Percentiles rank a stretch among this genome's conserved stretches.
Conservation (phyloP, 2,888 invertebrate genomes). For the Habrosyne pyritoides region DNA sequence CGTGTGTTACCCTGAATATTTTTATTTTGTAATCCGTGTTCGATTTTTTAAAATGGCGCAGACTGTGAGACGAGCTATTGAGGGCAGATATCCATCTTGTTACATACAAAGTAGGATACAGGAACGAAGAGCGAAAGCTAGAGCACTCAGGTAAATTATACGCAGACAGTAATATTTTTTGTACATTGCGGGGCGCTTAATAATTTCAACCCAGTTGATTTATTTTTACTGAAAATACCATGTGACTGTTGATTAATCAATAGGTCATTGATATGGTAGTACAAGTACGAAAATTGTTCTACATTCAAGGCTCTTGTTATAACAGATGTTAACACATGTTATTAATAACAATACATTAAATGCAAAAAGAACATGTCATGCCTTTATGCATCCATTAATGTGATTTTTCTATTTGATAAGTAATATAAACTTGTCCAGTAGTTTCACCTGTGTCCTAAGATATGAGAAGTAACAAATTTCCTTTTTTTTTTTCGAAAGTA, state of each 20-base stretch:
- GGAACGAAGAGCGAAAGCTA: slow-evolving; percentile 87
- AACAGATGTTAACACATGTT: not conserved
- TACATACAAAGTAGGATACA: slow-evolving; percentile 88
- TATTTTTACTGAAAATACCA: not conserved
- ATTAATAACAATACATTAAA: too few species aligned
- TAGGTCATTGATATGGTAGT: too few species aligned
- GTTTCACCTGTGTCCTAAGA: too few species aligned
- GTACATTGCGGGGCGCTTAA: too few species aligned
- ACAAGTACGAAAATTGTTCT: not conserved
- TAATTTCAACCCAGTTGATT: not conserved
- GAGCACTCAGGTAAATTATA: slow-evolving; percentile 78
- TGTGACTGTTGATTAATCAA: too few species aligned
- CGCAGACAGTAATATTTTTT: not conserved
- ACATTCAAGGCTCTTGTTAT: not conserved
- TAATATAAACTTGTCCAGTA: too few species aligned
- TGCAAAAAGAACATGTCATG: too few species aligned
- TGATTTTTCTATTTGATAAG: too few species aligned
- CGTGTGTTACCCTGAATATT: slow-evolving; percentile 52
- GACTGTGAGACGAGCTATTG: slow-evolving; percentile 87
- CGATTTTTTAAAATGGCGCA: slow-evolving; percentile 85
- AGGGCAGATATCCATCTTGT: slow-evolving; percentile 91
- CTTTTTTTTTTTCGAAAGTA: too few species aligned
- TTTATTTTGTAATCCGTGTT: not conserved
- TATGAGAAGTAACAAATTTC: too few species aligned
- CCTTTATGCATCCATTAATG: too few species aligned